Conservation (phyloP, 2,888 invertebrate genomes). For the Tachystola acroxantha region DNA sequence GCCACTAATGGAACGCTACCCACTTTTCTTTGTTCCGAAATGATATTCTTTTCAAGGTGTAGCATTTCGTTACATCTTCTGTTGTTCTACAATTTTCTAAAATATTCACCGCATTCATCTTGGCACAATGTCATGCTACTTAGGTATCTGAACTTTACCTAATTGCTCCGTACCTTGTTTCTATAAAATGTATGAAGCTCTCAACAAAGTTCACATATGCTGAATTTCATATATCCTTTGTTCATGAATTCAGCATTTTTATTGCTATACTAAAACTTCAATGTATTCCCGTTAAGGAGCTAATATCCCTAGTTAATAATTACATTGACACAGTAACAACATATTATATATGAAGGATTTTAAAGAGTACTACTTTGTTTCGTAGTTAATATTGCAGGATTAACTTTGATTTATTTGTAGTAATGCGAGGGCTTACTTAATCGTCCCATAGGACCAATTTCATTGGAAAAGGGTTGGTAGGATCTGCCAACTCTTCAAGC, state of each 20-base stretch:
- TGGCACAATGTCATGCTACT: not conserved
- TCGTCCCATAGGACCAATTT: constrained; percentile 45
- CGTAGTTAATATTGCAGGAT: constrained; percentile 1
- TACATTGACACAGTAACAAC: constrained; percentile 1
- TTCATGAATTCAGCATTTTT: constrained; percentile 8
- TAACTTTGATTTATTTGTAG: constrained; percentile 19
- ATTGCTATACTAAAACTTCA: constrained; percentile 7
- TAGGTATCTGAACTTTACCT: not conserved
- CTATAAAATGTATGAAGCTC: constrained; percentile 7
- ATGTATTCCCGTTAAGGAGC: constrained; percentile 1
- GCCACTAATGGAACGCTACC: constrained; percentile 9
- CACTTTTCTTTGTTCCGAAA: not conserved
- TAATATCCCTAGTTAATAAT: constrained; percentile 7
- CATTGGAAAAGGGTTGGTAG: constrained; percentile 45
- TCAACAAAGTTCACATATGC: constrained; percentile 9
- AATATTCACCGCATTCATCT: too few relatives aligned
- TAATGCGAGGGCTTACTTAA: constrained; percentile 23
- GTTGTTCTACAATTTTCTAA: not conserved
- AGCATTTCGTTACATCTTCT: not conserved
- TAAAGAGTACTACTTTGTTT: not conserved
- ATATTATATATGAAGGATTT: not conserved
- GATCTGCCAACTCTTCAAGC: constrained; percentile 32
- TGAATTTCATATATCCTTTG: constrained; percentile 8
- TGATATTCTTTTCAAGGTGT: constrained; percentile 1
- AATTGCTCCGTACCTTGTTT: constrained; percentile 2